phyloP scores from a whole-genome alignment of 2,113 vertebrate species.

The Sylvia atricapilla region DNA sequence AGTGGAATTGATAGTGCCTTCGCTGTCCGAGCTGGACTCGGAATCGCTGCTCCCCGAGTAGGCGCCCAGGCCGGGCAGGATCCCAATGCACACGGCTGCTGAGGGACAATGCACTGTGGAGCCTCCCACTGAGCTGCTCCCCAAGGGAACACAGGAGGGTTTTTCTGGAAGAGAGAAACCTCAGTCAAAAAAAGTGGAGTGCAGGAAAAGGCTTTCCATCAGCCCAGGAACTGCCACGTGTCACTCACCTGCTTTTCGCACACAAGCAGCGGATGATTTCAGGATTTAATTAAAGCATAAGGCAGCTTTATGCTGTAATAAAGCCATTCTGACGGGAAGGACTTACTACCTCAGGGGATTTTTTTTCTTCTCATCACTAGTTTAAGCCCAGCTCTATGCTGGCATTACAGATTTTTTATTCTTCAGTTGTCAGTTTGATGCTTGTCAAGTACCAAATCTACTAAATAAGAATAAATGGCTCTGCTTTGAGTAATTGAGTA shows the following conservation, averaged over 20 bases:
- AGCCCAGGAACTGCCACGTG: background rate
- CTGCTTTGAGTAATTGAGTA: background rate
- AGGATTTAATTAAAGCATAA: background rate
- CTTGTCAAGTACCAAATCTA: conserved; percentile 31
- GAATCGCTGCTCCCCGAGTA: conserved; percentile 98
- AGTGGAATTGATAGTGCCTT: conserved; percentile 88
- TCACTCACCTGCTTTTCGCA: background rate
- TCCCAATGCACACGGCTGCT: conserved; percentile 90
- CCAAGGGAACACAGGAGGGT: conserved; percentile 51
- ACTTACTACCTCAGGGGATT: background rate
- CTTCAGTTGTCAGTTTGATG: conserved; percentile 5
- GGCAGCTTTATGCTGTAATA: background rate
- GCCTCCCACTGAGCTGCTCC: conserved; percentile 59
- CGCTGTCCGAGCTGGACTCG: conserved; percentile 95
- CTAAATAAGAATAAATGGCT: conserved; percentile 47
- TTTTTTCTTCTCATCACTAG: background rate
- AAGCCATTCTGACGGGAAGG: background rate
- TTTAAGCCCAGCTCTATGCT: conserved; percentile 53
- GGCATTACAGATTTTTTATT: conserved; percentile 2
- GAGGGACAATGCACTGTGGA: conserved; percentile 87
- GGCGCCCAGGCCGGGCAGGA: conserved; percentile 90
- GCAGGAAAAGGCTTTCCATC: background rate
- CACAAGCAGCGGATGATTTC: background rate
- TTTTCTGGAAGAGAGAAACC: conserved; percentile 59
- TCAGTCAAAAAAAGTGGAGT: fast-evolving